phyloP scores from a whole-genome alignment of 2,888 invertebrate genomes.

The Pyrocoelia pectoralis region DNA sequence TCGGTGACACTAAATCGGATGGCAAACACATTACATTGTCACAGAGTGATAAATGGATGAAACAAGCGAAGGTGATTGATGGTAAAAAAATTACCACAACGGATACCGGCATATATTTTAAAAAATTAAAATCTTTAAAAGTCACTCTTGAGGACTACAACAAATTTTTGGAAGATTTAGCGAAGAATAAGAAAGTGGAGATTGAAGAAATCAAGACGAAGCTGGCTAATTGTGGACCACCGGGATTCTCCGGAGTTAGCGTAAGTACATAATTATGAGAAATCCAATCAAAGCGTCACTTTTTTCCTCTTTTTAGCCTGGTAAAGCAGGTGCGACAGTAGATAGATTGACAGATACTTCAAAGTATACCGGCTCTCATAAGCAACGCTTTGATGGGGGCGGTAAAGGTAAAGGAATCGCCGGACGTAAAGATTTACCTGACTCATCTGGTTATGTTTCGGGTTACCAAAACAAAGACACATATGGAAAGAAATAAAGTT shows the following conservation, averaged over 20 bases:
- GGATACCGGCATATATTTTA: slow-evolving; percentile 91
- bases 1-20: slow-evolving; percentile 88
- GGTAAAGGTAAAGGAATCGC: slow-evolving; percentile 89
- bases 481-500: slow-evolving; percentile 67
- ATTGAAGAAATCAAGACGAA: slow-evolving; percentile 81
- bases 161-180: slow-evolving; percentile 85
- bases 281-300: no score
- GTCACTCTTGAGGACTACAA: slow-evolving; percentile 80
- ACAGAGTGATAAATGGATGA: slow-evolving; percentile 96
- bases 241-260: slow-evolving; percentile 66
- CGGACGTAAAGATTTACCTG: slow-evolving; percentile 76
- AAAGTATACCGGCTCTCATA: slow-evolving; percentile 89
- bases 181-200: slow-evolving; percentile 84
- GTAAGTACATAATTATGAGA: slow-evolving; percentile 43
- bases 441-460: slow-evolving; percentile 78
- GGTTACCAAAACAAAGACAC: slow-evolving; percentile 87
- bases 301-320: slow-evolving; percentile 52
- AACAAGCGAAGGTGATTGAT: slow-evolving; percentile 86
- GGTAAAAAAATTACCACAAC: slow-evolving; percentile 89
- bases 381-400: slow-evolving; percentile 82
- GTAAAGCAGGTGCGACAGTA: slow-evolving; percentile 62
- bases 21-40: slow-evolving; percentile 87
- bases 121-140: slow-evolving; percentile 86
- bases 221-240: slow-evolving; percentile 80
- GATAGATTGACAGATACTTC: slow-evolving; percentile 85